These are phyloP conservation scores for Zapus hudsonius DNA, from an alignment of 2,113 vertebrate species.

Conservation along the genomic window DNA sequence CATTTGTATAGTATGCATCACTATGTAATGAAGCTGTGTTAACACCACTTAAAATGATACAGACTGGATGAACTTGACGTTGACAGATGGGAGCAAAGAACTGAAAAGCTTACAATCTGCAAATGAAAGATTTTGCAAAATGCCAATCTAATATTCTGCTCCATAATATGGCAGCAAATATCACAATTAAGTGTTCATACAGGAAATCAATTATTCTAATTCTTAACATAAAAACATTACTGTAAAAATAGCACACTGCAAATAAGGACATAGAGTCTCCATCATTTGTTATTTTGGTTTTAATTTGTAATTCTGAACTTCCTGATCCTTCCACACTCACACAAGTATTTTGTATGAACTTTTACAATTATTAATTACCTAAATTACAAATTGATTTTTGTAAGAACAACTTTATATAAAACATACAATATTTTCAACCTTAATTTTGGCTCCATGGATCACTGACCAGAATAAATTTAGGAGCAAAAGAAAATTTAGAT, in stretches of 20 bases:
- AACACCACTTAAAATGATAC: conserved; percentile 78
- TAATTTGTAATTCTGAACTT: conserved; percentile 34
- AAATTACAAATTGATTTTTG: conserved; percentile 11
- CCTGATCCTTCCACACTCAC: neutral
- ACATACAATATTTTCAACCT: conserved; percentile 8
- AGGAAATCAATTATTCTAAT: conserved; percentile 66
- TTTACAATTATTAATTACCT: conserved; percentile 30
- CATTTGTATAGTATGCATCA: conserved; percentile 75
- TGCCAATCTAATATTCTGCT: conserved; percentile 71
- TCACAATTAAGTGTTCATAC: conserved; percentile 58
- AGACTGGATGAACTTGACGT: conserved; percentile 69
- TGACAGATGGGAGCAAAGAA: conserved; percentile 75
- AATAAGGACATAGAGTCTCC: conserved; percentile 25
- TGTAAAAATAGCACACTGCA: conserved; percentile 32
- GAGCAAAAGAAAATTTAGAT: neutral
- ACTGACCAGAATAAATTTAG: conserved; percentile 27
- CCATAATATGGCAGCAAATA: conserved; percentile 58
- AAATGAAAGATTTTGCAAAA: conserved; percentile 80
- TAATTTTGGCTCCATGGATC: neutral
- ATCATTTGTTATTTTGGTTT: conserved; percentile 43
- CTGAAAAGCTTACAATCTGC: conserved; percentile 70
- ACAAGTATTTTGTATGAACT: neutral
- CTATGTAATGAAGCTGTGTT: conserved; percentile 75
- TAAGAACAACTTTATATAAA: neutral
- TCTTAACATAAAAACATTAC: conserved; percentile 52